Percentiles rank a stretch among this genome's conserved stretches.
Evolutionary conservation across 2,113 vertebrate species (phyloP).

Genomic region (Protobothrops flavoviridis): DNA sequence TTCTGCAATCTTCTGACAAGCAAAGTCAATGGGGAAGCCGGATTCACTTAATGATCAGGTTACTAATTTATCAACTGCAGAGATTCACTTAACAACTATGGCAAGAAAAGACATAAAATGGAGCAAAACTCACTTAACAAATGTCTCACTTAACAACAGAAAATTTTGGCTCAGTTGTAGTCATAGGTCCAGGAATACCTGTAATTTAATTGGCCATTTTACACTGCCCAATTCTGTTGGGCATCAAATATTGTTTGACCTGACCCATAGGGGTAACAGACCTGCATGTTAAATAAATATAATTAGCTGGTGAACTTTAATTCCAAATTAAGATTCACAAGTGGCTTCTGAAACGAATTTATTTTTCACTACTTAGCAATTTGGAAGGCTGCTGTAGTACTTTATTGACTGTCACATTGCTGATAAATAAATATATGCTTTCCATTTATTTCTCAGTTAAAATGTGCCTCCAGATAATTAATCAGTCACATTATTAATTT

Average conservation of each 20-base stretch:
- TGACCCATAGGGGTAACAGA: conserved; percentile 22
- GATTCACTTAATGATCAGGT: background rate
- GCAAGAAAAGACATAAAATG: conserved; percentile 56
- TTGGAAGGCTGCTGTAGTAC: background rate
- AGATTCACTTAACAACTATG: conserved; percentile 31
- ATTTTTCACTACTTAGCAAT: conserved; percentile 39
- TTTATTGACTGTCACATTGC: background rate
- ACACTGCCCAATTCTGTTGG: conserved; percentile 2
- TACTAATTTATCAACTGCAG: background rate
- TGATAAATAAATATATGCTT: conserved; percentile 4
- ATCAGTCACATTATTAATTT: background rate
- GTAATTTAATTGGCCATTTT: conserved; percentile 50
- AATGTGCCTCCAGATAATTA: background rate
- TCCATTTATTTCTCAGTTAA: background rate
- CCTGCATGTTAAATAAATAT: background rate
- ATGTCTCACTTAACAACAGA: background rate
- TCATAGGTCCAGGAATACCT: background rate
- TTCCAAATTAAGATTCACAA: background rate
- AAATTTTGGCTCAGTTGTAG: background rate
- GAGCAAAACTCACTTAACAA: conserved; percentile 18
- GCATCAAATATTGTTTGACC: conserved; percentile 33
- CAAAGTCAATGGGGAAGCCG: background rate
- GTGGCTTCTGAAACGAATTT: conserved; percentile 38
- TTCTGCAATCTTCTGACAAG: background rate
- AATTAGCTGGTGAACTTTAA: background rate